phyloP scores from a whole-genome alignment of 2,888 invertebrate species.

The Lasioglossum oenotherae region DNA sequence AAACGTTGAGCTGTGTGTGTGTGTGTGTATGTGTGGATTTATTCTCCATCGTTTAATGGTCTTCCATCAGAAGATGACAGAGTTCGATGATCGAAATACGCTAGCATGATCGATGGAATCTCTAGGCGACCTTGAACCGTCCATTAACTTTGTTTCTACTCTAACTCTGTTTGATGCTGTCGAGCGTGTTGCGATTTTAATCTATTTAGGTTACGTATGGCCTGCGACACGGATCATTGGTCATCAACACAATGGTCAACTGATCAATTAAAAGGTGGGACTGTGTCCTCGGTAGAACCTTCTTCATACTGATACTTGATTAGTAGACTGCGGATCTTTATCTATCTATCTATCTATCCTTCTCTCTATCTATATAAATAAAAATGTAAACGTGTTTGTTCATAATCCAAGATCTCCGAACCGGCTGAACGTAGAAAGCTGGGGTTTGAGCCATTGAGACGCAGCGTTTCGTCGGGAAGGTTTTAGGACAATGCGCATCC shows the following conservation, averaged over 20 bases:
- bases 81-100: background rate
- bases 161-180: background rate
- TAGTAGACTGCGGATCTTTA: background rate
- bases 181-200: background rate
- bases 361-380: no score
- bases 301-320: no score
- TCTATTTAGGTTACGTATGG: slow-evolving; percentile 12
- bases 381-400: no score
- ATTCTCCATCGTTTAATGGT: no score
- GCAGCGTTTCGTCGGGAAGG: no score
- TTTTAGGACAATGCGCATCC: no score
- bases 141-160: background rate
- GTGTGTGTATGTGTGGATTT: no score
- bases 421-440: no score
- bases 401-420: no score
- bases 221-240: slow-evolving; percentile 3
- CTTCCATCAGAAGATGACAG: background rate
- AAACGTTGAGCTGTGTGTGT: no score
- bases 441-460: no score
- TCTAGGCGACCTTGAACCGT: background rate
- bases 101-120: background rate
- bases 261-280: slow-evolving; percentile 2
- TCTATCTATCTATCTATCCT: no score
- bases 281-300: background rate
- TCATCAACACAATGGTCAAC: slow-evolving; percentile 12